Conservation (phyloP, 2,113 vertebrate species). For the Callospermophilus lateralis region DNA sequence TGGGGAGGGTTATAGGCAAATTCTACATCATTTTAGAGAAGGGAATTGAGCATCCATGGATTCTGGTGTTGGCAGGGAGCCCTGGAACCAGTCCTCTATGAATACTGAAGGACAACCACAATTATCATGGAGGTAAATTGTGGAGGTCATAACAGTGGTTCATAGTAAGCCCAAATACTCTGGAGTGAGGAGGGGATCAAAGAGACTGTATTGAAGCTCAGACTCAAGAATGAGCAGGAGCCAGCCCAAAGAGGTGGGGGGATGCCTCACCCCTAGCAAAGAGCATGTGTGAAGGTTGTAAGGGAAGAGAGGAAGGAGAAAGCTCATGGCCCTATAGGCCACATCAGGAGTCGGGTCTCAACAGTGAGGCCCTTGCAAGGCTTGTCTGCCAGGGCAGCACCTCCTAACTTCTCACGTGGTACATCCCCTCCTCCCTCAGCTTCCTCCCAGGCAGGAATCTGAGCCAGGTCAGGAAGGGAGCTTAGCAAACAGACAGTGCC, state of each 20-base stretch:
- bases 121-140: neutral
- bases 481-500: conserved; percentile 67
- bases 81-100: neutral
- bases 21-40: neutral
- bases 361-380: neutral
- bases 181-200: neutral
- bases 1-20: neutral
- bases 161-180: neutral
- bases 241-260: neutral
- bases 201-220: neutral
- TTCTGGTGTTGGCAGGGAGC: neutral
- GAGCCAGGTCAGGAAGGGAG: conserved; percentile 16
- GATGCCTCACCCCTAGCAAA: neutral
- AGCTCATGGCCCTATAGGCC: accelerated
- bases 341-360: neutral
- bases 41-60: no score
- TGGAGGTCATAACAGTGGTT: neutral
- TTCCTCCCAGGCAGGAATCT: neutral
- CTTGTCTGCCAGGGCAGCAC: neutral
- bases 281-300: neutral
- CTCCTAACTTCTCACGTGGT: neutral
- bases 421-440: neutral
- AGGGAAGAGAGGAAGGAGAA: neutral
- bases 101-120: neutral
- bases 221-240: neutral